phyloP scores from a whole-genome alignment of 2,797 vertebrate genomes.

The Pseudopleuronectes americanus region DNA sequence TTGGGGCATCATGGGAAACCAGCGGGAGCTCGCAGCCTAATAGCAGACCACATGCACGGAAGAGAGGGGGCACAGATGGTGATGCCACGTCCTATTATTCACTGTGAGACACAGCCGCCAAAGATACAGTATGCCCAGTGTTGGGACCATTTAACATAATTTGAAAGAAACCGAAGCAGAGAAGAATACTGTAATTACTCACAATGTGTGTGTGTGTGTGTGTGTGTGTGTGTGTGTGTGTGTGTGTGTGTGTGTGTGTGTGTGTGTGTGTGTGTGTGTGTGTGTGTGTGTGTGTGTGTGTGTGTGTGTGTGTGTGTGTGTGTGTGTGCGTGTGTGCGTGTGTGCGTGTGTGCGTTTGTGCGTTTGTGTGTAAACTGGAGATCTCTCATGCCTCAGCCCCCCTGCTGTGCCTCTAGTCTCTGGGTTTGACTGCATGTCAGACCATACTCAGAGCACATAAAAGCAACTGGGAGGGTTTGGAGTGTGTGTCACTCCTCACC shows the following conservation, averaged over 20 bases:
- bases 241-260: too few relatives aligned
- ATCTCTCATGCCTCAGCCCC: not conserved
- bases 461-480: slow-evolving; percentile 19
- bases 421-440: slow-evolving; percentile 28
- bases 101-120: slow-evolving; percentile 50
- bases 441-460: slow-evolving; percentile 23
- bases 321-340: slow-evolving; percentile 3
- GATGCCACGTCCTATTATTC: slow-evolving; percentile 70
- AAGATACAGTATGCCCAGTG: slow-evolving; percentile 24
- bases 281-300: not conserved
- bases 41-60: slow-evolving; percentile 65
- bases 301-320: not conserved
- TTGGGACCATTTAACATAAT: slow-evolving; percentile 18
- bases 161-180: slow-evolving; percentile 30
- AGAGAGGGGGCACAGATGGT: slow-evolving; percentile 68
- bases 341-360: not conserved
- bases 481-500: not conserved
- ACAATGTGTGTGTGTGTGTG: slow-evolving; percentile 1
- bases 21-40: slow-evolving; percentile 71
- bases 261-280: too few relatives aligned
- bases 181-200: slow-evolving; percentile 18
- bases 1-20: slow-evolving; percentile 47
- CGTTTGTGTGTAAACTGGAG: not conserved
- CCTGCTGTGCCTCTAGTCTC: slow-evolving; percentile 21
- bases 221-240: not conserved